Conservation (phyloP, 2,797 vertebrate genomes). For the Enteromius viviparus region DNA sequence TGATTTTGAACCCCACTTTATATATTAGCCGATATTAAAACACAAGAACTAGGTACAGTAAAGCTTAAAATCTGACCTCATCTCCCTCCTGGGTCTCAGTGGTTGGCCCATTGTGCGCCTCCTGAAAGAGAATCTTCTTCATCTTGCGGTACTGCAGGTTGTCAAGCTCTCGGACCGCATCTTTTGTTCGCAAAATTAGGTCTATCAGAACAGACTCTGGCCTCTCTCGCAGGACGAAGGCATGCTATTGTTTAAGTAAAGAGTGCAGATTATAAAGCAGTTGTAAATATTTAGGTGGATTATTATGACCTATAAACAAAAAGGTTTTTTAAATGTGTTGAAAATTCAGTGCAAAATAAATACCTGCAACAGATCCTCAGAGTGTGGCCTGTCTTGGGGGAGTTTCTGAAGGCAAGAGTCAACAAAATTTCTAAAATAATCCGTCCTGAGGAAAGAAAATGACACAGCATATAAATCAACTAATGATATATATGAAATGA, state of each 20-base stretch:
- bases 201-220: conserved; percentile 97
- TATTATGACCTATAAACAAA: neutral
- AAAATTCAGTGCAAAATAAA: conserved; percentile 5
- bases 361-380: conserved; percentile 96
- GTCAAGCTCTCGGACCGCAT: conserved; percentile 96
- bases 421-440: conserved; percentile 98
- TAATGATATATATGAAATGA: too few species aligned
- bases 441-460: conserved; percentile 84
- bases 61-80: conserved; percentile 78
- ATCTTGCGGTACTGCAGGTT: conserved; percentile 99
- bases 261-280: neutral
- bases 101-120: conserved; percentile 93
- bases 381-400: conserved; percentile 96
- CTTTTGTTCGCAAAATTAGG: conserved; percentile 97
- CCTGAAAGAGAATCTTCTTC: conserved; percentile 99
- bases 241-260: conserved; percentile 79
- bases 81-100: conserved; percentile 93
- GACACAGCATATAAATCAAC: neutral
- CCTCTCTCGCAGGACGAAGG: conserved; percentile 93
- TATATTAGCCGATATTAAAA: neutral
- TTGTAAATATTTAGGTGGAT: neutral
- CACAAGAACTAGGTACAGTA: neutral
- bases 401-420: conserved; percentile 99
- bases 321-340: neutral
- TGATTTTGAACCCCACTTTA: neutral